phyloP scores from a whole-genome alignment of 2,113 vertebrate genomes.

The Centropristis striata region DNA sequence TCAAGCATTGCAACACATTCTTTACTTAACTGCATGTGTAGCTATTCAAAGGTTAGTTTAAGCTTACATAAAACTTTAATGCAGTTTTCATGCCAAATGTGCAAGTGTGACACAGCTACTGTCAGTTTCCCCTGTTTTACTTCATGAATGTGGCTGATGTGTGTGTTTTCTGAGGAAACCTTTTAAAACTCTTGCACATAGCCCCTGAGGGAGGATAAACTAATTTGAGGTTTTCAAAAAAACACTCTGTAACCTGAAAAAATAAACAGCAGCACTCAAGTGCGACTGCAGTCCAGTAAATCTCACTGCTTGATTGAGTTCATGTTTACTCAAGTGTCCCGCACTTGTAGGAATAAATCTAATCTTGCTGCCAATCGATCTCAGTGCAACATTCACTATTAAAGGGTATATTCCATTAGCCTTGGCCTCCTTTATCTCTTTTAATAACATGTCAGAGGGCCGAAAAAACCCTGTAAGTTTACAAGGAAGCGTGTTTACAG shows the following conservation, averaged over 20 bases:
- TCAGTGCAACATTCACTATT: slow-evolving; percentile 47
- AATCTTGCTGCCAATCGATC: slow-evolving; percentile 58
- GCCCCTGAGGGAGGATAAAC: slow-evolving; percentile 72
- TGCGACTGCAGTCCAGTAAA: slow-evolving; percentile 56
- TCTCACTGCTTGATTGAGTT: slow-evolving; percentile 55
- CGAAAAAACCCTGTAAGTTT: slow-evolving; percentile 18
- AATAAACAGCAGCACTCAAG: slow-evolving; percentile 73
- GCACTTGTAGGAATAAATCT: slow-evolving; percentile 63
- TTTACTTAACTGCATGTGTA: not conserved
- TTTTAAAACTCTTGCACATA: slow-evolving; percentile 70
- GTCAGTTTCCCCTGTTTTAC: slow-evolving; percentile 36
- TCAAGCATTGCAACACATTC: not conserved
- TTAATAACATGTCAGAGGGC: slow-evolving; percentile 66
- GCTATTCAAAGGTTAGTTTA: not conserved
- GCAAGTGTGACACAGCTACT: slow-evolving; percentile 26
- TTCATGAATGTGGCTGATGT: slow-evolving; percentile 49
- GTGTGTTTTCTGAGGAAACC: slow-evolving; percentile 57
- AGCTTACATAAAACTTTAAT: not conserved
- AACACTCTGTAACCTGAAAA: slow-evolving; percentile 60
- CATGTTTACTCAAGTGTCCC: slow-evolving; percentile 68
- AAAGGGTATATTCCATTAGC: slow-evolving; percentile 68
- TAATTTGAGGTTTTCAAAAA: slow-evolving; percentile 64
- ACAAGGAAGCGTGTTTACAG: slow-evolving; percentile 49
- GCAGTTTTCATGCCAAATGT: slow-evolving; percentile 1
- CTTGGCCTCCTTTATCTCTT: slow-evolving; percentile 48